Percentiles rank a stretch among this genome's conserved stretches.
These are phyloP conservation scores for Palythoa heliodiscus DNA, from an alignment of 92 coral and sea anemone genomes.

Conservation along the genomic window DNA sequence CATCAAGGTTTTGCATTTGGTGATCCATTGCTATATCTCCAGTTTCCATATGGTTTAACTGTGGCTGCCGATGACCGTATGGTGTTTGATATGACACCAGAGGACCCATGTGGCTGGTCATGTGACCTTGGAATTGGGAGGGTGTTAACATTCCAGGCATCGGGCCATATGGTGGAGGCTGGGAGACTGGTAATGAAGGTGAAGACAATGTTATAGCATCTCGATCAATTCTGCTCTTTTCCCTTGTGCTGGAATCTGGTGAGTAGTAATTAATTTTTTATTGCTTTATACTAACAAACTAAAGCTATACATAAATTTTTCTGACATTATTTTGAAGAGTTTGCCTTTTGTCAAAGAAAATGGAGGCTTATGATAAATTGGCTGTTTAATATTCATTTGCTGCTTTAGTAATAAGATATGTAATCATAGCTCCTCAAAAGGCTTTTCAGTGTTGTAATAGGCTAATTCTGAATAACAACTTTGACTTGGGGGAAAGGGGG, in stretches of 20 bases:
- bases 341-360: too few species aligned
- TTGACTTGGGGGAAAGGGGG: too few species aligned
- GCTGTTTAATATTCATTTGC: too few species aligned
- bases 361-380: too few species aligned
- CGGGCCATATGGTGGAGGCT: constrained; percentile 71
- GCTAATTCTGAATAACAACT: too few species aligned
- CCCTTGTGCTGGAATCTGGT: constrained; percentile 87
- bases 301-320: background rate
- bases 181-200: constrained; percentile 86
- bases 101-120: constrained; percentile 88
- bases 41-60: constrained; percentile 85
- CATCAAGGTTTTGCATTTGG: constrained; percentile 84
- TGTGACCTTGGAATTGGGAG: constrained; percentile 82
- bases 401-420: too few species aligned
- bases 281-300: background rate
- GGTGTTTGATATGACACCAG: constrained; percentile 81
- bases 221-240: constrained; percentile 76
- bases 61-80: constrained; percentile 68
- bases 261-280: background rate
- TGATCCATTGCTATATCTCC: constrained; percentile 82
- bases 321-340: too few species aligned
- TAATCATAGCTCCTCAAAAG: too few species aligned
- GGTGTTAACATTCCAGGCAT: constrained; percentile 80
- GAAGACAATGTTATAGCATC: constrained; percentile 78
- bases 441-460: too few species aligned